Evolutionary conservation across 2,113 vertebrate species (phyloP).

Genomic region (Ammodytes marinus): DNA sequence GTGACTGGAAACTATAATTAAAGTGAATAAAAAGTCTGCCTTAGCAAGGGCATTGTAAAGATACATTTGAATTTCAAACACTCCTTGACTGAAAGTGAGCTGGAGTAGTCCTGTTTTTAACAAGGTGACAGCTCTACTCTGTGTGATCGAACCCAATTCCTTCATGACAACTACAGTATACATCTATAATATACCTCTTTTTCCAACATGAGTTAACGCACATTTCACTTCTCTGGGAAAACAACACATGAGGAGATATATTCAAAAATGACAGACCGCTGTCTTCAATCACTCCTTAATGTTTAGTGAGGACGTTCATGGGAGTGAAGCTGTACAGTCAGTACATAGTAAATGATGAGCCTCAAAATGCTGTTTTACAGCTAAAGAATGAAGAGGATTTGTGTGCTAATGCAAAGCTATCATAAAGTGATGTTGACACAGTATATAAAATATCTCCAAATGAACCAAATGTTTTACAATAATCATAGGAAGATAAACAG

Average conservation of each 20-base stretch:
- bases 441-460: not conserved
- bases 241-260: not conserved
- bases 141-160: constrained; percentile 47
- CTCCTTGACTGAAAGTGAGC: constrained; percentile 61
- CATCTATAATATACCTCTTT: constrained; percentile 1
- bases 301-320: not conserved
- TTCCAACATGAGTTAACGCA: not conserved
- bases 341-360: not conserved
- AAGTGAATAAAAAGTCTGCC: not conserved
- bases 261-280: not conserved
- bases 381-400: too few relatives aligned
- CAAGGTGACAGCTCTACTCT: constrained; percentile 24
- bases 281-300: not conserved
- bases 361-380: not conserved
- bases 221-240: constrained; percentile 11
- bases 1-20: not conserved
- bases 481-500: not conserved
- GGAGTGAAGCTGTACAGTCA: not conserved
- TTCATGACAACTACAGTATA: constrained; percentile 78
- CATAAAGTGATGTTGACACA: not conserved
- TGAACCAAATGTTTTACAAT: not conserved
- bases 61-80: constrained; percentile 8
- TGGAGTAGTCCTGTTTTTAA: constrained; percentile 29
- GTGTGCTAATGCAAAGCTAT: not conserved
- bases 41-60: not conserved